Evolutionary conservation across 2,888 invertebrate species (phyloP).

Genomic region (Drosophila recens): DNA sequence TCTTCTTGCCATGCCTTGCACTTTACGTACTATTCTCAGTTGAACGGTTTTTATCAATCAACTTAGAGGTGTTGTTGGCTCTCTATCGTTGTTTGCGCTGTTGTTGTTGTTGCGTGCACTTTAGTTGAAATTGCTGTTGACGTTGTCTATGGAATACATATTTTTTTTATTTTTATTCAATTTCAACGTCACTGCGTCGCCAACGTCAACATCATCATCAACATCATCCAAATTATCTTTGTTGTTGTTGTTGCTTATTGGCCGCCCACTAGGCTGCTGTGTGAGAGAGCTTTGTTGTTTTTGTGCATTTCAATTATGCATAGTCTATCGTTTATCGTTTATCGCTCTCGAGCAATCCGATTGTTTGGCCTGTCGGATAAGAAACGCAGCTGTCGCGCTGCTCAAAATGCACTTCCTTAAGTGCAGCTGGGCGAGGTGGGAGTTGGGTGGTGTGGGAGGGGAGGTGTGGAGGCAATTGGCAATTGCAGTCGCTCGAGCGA

Average conservation of each 20-base stretch:
- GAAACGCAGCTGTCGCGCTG: constrained; percentile 67
- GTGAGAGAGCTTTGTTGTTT: constrained; percentile 25
- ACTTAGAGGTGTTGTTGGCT: constrained; percentile 73
- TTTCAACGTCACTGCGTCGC: constrained; percentile 72
- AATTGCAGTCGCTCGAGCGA: constrained; percentile 37
- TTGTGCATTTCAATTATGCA: constrained; percentile 69
- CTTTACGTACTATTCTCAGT: constrained; percentile 55
- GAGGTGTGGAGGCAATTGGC: constrained; percentile 40
- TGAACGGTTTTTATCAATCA: constrained; percentile 77
- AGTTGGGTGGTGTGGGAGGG: constrained; percentile 20
- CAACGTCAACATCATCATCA: constrained; percentile 39
- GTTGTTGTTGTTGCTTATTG: constrained; percentile 11
- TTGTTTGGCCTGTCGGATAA: constrained; percentile 71
- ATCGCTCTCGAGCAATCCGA: constrained; percentile 53
- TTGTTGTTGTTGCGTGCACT: constrained; percentile 76
- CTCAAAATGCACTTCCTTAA: constrained; percentile 74
- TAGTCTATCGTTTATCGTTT: constrained; percentile 37
- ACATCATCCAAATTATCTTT: constrained; percentile 22
- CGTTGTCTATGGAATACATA: constrained; percentile 65
- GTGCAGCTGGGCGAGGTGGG: background rate
- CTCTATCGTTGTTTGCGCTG: constrained; percentile 25
- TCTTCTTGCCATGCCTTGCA: constrained; percentile 44
- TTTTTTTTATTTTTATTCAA: constrained; percentile 57
- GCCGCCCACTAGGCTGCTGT: constrained; percentile 6
- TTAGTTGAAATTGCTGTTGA: constrained; percentile 77